Base-by-base conservation (phyloP, 2,113 vertebrate species). In the Orthochromis indermauri region DNA sequence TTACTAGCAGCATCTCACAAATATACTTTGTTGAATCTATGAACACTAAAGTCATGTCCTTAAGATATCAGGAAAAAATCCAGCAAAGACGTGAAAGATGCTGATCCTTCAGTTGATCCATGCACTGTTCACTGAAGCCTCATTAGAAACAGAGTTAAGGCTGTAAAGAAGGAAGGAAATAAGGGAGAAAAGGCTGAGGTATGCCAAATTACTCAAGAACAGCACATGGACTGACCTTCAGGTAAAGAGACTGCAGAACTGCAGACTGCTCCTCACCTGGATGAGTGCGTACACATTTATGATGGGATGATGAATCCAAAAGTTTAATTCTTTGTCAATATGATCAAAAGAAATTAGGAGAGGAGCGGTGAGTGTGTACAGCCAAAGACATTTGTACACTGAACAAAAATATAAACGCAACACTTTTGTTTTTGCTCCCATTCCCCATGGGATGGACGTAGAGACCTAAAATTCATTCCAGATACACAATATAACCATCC, bases 61-160 rank as follows among this genome's bases (percentile, higher is more conserved):
- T 66, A 35, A 66, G 31, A 35, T 35, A n/a, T n/a, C 10, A 66
- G 17, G 6, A 66, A 66, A 66, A 35, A 37, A 31, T 31, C 28
- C 28, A 61, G 17, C 31, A 66, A 66, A 66, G 61, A 37, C 4
- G 0, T 66, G 1, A n/a, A n/a, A 66, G 31, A 5, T 1, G 10
- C 61, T 66, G 31, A 17, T 35, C 55, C 13, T 16, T 59, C 13
- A 28, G 55, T 31, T 28, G 13, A 59, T 59, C 1, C 13, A 9
- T 9, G 55, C 14, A 59, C 55, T 59, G 13, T 59, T 59, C 31
- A 37, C 61, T 12, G 31, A 66, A 66, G 31, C 61, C 31, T 66
- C 6, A 12, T 8, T 35, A 37, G 61, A 66, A 66, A 66, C 31
- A 37, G 31, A 5, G 17, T 37, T 35, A 66, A 37, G 61, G 61